Evolutionary conservation across 2,888 invertebrate species (phyloP), one percentile per base, ranked within the genome.

Genomic region (Pheosia gnoma): DNA sequence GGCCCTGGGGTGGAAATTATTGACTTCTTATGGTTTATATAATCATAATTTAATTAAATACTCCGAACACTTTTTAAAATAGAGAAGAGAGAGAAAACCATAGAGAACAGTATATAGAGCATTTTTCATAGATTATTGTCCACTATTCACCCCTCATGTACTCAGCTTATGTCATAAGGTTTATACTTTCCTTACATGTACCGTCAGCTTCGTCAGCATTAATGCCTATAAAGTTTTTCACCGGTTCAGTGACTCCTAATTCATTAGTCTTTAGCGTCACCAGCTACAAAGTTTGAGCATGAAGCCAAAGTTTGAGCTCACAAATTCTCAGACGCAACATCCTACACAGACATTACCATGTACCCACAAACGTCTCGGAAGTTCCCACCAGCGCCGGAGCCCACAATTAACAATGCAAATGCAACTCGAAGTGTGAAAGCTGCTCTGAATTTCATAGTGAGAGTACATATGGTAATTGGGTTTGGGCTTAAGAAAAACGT

Each of bases 361-460:
- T 58, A 72, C 68, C 61, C 68, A 57, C 72, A 71, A 64, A 58
- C 68, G 62, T 62, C 65, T 55, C 54, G 54, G 58, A 71, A 69
- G 65, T 71, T 72, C 74, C 63, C 66, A 70, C 72, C 79, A 75
- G 70, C 66, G 73, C 66, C 61, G 68, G 80, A 75, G 82, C 76
- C 82, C 85, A 86, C 89, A 91, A 92, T 92, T 93, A 93, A 91
- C 93, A 91, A 93, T 93, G 91, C 91, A 91, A 92, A 93, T 93
- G 45, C 57, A 45, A 25, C 57, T 57, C 80, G 75, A 78, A 77
- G 79, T 77, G 80, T 74, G 84, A 85, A 86, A 82, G 85, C 89
- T 86, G 86, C 81, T 90, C 89, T 86, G 90, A 88, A 90, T 92
- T 91, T 91, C 91, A 91, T 90, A 89, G 82, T 77, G 75, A 73